Conservation (phyloP, 1,140 invertebrate species). For the Nephila pilipes region DNA sequence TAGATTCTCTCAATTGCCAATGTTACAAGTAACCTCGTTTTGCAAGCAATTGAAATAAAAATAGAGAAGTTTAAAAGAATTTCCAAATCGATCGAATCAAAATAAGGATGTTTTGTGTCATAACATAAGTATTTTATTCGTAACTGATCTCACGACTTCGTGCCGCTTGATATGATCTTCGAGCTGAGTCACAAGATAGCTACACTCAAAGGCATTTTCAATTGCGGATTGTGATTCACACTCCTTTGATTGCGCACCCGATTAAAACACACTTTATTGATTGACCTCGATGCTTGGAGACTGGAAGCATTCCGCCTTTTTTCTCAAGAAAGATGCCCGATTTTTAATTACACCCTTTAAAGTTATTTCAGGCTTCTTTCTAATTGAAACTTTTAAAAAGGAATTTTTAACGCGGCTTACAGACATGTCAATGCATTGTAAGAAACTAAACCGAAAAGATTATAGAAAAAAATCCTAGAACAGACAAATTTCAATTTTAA, state of each 20-base stretch:
- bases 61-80: not conserved
- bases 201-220: not conserved
- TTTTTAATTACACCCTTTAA: not conserved
- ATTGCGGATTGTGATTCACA: not conserved
- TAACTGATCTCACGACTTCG: not conserved
- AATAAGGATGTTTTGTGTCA: not conserved
- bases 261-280: slow-evolving; percentile 5
- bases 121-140: not conserved
- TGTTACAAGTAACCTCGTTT: not conserved
- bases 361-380: too few relatives aligned
- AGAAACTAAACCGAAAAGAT: too few relatives aligned
- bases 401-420: too few relatives aligned
- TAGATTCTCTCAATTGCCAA: not conserved
- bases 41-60: not conserved
- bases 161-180: not conserved
- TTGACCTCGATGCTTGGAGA: not conserved
- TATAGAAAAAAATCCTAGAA: too few relatives aligned
- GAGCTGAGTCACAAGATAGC: not conserved
- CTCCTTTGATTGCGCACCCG: not conserved
- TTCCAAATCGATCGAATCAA: not conserved
- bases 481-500: too few relatives aligned
- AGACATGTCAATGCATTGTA: too few relatives aligned
- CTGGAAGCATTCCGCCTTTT: not conserved
- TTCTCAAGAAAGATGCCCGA: not conserved
- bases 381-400: too few relatives aligned